Conservation (phyloP, 2,888 invertebrate species). For the Lasius fuliginosus region DNA sequence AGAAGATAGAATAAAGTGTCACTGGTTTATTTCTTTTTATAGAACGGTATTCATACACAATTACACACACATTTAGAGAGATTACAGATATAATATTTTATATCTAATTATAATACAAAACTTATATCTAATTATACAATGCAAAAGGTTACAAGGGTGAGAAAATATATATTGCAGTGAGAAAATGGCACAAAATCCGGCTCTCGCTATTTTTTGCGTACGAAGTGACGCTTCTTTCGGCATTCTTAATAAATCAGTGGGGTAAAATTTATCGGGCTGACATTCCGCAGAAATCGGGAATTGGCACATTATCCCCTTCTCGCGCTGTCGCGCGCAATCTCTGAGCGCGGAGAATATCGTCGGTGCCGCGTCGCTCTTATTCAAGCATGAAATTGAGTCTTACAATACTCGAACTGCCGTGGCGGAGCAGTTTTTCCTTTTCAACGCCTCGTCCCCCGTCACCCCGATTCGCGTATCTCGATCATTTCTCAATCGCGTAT, state of each 20-base stretch:
- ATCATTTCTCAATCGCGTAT: conserved; percentile 61
- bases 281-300: conserved; percentile 68
- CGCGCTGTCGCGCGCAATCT: conserved; percentile 52
- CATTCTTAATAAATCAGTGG: conserved; percentile 66
- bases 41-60: background rate
- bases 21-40: background rate
- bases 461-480: conserved; percentile 56
- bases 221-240: conserved; percentile 3
- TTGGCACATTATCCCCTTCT: conserved; percentile 68
- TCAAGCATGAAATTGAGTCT: conserved; percentile 76
- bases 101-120: background rate
- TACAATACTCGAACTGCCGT: conserved; percentile 59
- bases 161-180: conserved; percentile 10
- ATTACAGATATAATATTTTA: conserved; percentile 6
- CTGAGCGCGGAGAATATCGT: conserved; percentile 63
- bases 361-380: conserved; percentile 56
- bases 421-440: conserved; percentile 53
- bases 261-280: conserved; percentile 69
- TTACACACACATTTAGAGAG: background rate
- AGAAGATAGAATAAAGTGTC: background rate
- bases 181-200: background rate
- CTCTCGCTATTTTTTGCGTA: conserved; percentile 3
- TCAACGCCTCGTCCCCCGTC: conserved; percentile 49
- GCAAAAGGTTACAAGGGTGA: background rate
- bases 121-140: background rate